These are phyloP conservation scores for Coryphaenoides rupestris DNA, from an alignment of 2,113 vertebrate species.

Conservation along the genomic window DNA sequence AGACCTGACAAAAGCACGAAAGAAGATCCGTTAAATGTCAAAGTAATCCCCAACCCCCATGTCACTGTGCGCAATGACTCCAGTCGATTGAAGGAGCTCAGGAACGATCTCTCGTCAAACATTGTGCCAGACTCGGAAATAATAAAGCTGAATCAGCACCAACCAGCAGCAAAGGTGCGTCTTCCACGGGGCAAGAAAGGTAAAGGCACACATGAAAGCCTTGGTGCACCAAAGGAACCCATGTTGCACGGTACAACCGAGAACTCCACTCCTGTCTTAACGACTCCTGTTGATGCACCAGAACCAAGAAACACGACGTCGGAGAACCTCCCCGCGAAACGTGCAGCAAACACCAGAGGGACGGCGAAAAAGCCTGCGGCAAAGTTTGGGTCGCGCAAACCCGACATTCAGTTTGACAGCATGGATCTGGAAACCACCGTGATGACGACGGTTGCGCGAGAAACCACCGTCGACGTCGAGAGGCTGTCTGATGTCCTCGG, in stretches of 20 bases:
- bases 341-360: conserved; percentile 1
- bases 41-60: not conserved
- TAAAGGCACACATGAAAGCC: no score
- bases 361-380: not conserved
- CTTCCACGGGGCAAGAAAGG: no score
- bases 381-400: not conserved
- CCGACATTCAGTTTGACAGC: conserved; percentile 2
- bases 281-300: conserved; percentile 15
- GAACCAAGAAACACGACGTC: conserved; percentile 9
- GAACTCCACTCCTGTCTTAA: not conserved
- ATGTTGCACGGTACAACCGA: not conserved
- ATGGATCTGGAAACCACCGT: conserved; percentile 37
- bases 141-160: not conserved
- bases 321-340: not conserved
- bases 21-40: not conserved
- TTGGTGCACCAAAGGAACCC: not conserved
- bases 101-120: not conserved
- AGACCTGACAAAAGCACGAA: not conserved
- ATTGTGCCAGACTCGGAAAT: not conserved
- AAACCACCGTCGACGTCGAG: not conserved
- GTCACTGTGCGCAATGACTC: not conserved
- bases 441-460: conserved; percentile 17
- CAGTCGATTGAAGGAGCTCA: not conserved
- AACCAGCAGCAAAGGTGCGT: not conserved
- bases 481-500: not conserved